Conservation (phyloP, 64 coral and sea anemone genomes). For the Platygyra sinensis region DNA sequence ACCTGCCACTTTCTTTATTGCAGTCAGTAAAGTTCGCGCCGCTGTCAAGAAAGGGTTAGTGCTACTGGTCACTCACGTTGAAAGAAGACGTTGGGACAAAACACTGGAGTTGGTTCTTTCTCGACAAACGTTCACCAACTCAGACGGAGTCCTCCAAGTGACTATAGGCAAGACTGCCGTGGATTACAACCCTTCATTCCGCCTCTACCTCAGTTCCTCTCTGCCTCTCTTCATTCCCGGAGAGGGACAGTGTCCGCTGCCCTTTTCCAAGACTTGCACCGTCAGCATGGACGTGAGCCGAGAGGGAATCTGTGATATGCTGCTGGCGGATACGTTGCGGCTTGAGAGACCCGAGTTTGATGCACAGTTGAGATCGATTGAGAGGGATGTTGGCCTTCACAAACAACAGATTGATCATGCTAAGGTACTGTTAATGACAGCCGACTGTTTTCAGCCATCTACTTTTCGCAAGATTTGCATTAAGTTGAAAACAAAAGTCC, state of each 20-base stretch:
- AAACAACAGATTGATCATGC: slow-evolving; percentile 83
- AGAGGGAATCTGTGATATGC: slow-evolving; percentile 74
- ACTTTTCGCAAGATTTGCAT: too few species aligned
- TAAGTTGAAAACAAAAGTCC: too few species aligned
- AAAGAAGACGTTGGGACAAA: slow-evolving; percentile 70
- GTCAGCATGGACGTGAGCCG: slow-evolving; percentile 80
- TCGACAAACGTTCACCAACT: slow-evolving; percentile 71
- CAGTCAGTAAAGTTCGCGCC: slow-evolving; percentile 77
- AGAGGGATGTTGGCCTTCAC: slow-evolving; percentile 81
- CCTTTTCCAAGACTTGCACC: slow-evolving; percentile 57
- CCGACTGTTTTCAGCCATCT: too few species aligned
- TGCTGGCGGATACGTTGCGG: slow-evolving; percentile 66
- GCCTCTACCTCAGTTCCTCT: slow-evolving; percentile 77
- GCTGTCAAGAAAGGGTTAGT: slow-evolving; percentile 77
- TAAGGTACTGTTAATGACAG: slow-evolving; percentile 26
- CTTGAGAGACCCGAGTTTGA: slow-evolving; percentile 94
- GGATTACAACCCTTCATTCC: slow-evolving; percentile 79
- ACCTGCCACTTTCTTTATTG: background rate
- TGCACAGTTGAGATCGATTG: slow-evolving; percentile 75
- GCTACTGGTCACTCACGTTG: slow-evolving; percentile 77
- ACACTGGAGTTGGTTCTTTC: slow-evolving; percentile 70
- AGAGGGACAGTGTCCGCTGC: slow-evolving; percentile 54
- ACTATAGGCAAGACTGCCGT: slow-evolving; percentile 74
- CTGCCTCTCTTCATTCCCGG: slow-evolving; percentile 71
- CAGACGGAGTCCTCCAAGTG: slow-evolving; percentile 44